phyloP scores from a whole-genome alignment of 30 jellyfish, hydroid and myxozoan species.

The Clytia hemisphaerica region DNA sequence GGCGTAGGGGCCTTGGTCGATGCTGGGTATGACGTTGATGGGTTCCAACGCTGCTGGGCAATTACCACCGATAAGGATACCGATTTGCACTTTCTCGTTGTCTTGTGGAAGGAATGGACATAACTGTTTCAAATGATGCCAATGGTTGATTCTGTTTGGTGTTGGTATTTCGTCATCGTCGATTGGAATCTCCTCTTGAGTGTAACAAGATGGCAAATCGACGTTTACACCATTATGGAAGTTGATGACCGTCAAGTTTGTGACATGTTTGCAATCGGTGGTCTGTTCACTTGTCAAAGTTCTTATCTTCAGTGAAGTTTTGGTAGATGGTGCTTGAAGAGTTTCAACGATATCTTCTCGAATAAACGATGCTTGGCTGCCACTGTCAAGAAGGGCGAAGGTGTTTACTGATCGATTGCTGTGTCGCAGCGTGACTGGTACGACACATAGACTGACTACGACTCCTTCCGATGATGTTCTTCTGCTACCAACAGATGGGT shows the following conservation, averaged over 20 bases:
- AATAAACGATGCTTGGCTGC: slow-evolving; percentile 40
- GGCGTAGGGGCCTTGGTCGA: slow-evolving; percentile 23
- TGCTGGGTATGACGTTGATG: slow-evolving; percentile 5
- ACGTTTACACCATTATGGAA: neutral
- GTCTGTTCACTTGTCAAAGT: slow-evolving; percentile 11
- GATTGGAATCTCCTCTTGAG: slow-evolving; percentile 11
- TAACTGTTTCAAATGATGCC: slow-evolving; percentile 7
- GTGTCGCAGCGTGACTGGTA: slow-evolving; percentile 15
- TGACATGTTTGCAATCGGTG: neutral
- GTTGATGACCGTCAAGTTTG: neutral
- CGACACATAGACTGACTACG: slow-evolving; percentile 27
- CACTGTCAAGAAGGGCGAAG: slow-evolving; percentile 21
- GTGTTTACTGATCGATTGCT: neutral
- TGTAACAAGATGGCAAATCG: slow-evolving; percentile 12
- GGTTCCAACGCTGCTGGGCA: slow-evolving; percentile 29
- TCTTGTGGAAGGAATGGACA: neutral
- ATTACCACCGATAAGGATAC: slow-evolving; percentile 22
- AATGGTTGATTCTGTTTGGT: neutral
- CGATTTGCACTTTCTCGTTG: slow-evolving; percentile 12
- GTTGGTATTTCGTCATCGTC: slow-evolving; percentile 14
- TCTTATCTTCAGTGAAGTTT: neutral
- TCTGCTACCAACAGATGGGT: no score
- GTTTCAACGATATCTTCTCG: slow-evolving; percentile 8
- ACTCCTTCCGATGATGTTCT: neutral
- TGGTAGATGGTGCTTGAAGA: neutral